Evolutionary conservation across 2,888 invertebrate genomes (phyloP).

Genomic region (Metalampra italica): DNA sequence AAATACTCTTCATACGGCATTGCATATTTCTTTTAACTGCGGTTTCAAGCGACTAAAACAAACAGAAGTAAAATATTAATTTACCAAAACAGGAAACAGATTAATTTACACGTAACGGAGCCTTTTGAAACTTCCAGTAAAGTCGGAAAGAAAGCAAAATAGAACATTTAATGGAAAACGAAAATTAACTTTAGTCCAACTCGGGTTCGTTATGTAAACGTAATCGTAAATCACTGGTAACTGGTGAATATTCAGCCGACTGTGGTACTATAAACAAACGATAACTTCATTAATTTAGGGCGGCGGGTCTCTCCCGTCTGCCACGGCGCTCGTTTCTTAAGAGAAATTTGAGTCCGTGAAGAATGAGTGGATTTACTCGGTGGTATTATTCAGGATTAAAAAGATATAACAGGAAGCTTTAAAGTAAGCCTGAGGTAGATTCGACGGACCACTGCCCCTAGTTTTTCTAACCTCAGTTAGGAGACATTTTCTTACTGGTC

Average conservation of each 20-base stretch:
- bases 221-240: conserved; percentile 37
- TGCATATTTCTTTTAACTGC: no score
- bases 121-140: neutral
- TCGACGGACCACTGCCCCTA: no score
- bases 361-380: no score
- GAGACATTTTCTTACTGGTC: no score
- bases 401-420: no score
- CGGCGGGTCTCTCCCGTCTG: conserved; percentile 3
- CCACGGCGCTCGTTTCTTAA: neutral
- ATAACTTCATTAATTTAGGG: conserved; percentile 39
- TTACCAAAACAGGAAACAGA: no score
- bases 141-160: conserved; percentile 19
- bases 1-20: no score
- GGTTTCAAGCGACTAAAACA: no score
- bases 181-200: conserved; percentile 27
- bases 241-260: conserved; percentile 31
- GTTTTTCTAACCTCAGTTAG: no score
- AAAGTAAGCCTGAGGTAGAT: no score
- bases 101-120: no score
- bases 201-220: conserved; percentile 22
- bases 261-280: conserved; percentile 30
- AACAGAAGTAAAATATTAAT: no score
- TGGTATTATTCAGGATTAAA: neutral
- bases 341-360: neutral
- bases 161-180: conserved; percentile 27